Percentiles rank a stretch among this genome's conserved stretches.
Conservation (phyloP, 2,888 invertebrate genomes). For the Portevinia maculata region DNA sequence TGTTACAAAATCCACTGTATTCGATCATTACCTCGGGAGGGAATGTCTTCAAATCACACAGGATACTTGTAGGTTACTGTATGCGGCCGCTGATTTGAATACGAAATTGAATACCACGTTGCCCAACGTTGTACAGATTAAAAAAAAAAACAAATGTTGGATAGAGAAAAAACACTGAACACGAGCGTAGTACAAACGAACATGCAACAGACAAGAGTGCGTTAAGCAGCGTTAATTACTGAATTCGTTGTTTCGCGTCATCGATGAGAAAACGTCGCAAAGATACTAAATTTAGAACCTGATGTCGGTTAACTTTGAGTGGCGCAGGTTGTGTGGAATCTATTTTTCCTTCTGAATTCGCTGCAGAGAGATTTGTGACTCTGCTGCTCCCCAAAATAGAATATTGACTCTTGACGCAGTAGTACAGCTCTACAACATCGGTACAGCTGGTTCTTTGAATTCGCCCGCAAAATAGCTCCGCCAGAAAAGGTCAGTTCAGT, state of each 20-base stretch:
- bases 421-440: not conserved
- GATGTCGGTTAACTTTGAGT: slow-evolving; percentile 55
- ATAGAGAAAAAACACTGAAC: not conserved
- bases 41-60: not conserved
- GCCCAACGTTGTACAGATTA: slow-evolving; percentile 8
- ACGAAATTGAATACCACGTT: slow-evolving; percentile 1
- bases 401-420: slow-evolving; percentile 16
- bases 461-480: slow-evolving; percentile 27
- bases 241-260: slow-evolving; percentile 60
- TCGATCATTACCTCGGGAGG: not conserved
- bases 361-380: slow-evolving; percentile 23
- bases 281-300: slow-evolving; percentile 70
- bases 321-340: slow-evolving; percentile 65
- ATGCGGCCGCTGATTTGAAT: not conserved
- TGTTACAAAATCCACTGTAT: slow-evolving; percentile 27
- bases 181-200: slow-evolving; percentile 10
- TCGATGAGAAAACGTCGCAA: slow-evolving; percentile 73
- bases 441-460: slow-evolving; percentile 5
- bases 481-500: slow-evolving; percentile 63
- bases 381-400: slow-evolving; percentile 39
- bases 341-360: slow-evolving; percentile 30
- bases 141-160: not conserved
- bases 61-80: not conserved
- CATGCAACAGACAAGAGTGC: slow-evolving; percentile 67
- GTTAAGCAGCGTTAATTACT: slow-evolving; percentile 50